Base-by-base conservation (phyloP, 2,888 invertebrate species). In the Maniola hyperantus region DNA sequence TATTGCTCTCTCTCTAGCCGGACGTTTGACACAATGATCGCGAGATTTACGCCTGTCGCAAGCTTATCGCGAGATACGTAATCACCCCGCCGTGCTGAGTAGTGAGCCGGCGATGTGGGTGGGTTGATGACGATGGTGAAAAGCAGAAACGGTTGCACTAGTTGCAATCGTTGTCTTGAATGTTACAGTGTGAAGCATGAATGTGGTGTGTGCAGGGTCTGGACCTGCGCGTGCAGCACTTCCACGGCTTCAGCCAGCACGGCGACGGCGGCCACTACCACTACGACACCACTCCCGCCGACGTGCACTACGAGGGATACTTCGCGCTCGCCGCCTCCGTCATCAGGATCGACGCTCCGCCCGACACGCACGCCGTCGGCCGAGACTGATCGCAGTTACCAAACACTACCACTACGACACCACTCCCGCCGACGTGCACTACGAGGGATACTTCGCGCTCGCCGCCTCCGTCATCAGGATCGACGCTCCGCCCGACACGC, bases 231-330 rank as follows among this genome's bases (percentile, higher is more conserved):
- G 94, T 98, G 72, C 99, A 99, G 87, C 99, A 99, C 91, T 99
- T 99, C 86, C 99, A 99, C 89, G 97, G 97, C 82, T 97, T 96
- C 86, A 96, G 96, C 74, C 89, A 94, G 79, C 95, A 95, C 83
- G 96, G 96, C 67, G 95, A 96, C 91, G 98, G 97, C 73, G 99
- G 99, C 0, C 99, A 99, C 93, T 99, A 99, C 92, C 99, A 99
- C 91, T 96, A 96, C 83, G 99, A 99, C 90, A 96, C 96, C 8
- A 97, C 98, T 39, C 99, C 99, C 0, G 95, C 95, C 8, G 93
- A 84, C n/a, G 98, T 95, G 10, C 96, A 97, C 82, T 99, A 99
- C 90, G 94, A 97, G 79, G 99, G 97, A 0, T 99, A 97, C 91
- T 97, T 99, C 84, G 95, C 94, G 79, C 88, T 96, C 51, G 98